These are phyloP conservation scores for Drosophila carrolli DNA, from an alignment of 1,140 invertebrate species.

Conservation along the genomic window DNA sequence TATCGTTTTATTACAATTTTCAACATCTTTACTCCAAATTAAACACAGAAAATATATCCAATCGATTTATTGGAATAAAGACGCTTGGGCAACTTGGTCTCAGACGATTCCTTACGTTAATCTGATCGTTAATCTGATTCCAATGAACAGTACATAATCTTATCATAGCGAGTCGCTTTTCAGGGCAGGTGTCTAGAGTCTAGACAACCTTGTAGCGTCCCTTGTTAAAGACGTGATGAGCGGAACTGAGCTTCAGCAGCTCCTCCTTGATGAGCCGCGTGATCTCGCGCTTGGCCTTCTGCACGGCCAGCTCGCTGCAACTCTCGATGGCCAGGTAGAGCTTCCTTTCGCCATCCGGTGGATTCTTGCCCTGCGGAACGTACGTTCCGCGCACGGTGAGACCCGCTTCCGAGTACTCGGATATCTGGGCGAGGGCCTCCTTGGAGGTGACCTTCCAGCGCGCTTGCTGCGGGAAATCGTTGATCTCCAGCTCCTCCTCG, in stretches of 20 bases:
- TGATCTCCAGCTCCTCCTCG: conserved; percentile 99
- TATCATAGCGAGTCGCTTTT: not conserved
- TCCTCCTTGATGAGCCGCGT: conserved; percentile 99
- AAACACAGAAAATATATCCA: conserved; percentile 1
- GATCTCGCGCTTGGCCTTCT: conserved; percentile 99
- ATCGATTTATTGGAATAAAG: conserved; percentile 8
- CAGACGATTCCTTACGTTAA: not conserved
- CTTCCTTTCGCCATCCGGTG: conserved; percentile 97
- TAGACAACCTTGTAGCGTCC: conserved; percentile 98
- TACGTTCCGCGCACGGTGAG: conserved; percentile 99
- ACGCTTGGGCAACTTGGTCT: not conserved
- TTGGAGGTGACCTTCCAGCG: conserved; percentile 99
- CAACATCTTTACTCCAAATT: too few species aligned
- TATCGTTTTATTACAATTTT: too few species aligned
- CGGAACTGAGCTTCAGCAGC: conserved; percentile 94
- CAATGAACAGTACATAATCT: conserved; percentile 1
- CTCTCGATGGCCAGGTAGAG: conserved; percentile 99
- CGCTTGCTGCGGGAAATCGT: conserved; percentile 99
- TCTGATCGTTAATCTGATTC: not conserved
- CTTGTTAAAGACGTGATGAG: conserved; percentile 95
- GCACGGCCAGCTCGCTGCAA: conserved; percentile 97
- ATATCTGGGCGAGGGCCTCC: conserved; percentile 99
- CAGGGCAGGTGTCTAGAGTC: conserved; percentile 15
- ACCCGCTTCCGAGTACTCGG: conserved; percentile 99
- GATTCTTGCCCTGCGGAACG: conserved; percentile 94